Percentiles rank a stretch among this genome's conserved stretches.
Evolutionary conservation across 2,113 vertebrate species (phyloP).

Genomic region (Copsychus sechellarum): DNA sequence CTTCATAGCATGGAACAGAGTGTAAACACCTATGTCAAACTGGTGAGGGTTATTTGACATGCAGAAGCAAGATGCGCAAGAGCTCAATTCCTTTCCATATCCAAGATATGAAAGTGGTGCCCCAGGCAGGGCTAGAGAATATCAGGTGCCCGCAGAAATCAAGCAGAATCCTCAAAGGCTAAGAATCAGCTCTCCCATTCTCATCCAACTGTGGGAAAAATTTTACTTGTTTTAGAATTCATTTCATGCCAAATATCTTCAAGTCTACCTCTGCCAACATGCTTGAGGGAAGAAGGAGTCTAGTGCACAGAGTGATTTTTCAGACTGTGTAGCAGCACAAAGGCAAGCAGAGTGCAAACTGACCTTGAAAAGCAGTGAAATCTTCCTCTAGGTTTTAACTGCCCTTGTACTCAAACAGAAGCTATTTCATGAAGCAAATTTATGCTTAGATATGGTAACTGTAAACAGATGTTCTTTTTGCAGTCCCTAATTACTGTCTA

Average conservation of each 20-base stretch:
- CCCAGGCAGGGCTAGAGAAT: not conserved
- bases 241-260: not conserved
- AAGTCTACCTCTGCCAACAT: not conserved
- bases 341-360: not conserved
- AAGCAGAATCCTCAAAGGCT: not conserved
- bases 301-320: not conserved
- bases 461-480: not conserved
- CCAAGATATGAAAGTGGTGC: not conserved
- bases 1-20: not conserved
- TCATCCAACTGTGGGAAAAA: not conserved
- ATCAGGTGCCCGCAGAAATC: not conserved
- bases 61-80: not conserved
- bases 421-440: not conserved
- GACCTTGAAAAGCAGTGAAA: constrained; percentile 9
- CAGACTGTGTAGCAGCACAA: not conserved
- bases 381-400: not conserved
- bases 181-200: not conserved
- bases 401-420: not conserved
- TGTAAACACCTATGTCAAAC: not conserved
- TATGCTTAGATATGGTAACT: not conserved
- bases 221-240: not conserved
- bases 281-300: not conserved
- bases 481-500: not conserved
- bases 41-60: not conserved
- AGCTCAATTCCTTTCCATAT: not conserved